These are phyloP conservation scores for Chaunax sp. DNA, from an alignment of 2,797 vertebrate species.

Conservation along the genomic window DNA sequence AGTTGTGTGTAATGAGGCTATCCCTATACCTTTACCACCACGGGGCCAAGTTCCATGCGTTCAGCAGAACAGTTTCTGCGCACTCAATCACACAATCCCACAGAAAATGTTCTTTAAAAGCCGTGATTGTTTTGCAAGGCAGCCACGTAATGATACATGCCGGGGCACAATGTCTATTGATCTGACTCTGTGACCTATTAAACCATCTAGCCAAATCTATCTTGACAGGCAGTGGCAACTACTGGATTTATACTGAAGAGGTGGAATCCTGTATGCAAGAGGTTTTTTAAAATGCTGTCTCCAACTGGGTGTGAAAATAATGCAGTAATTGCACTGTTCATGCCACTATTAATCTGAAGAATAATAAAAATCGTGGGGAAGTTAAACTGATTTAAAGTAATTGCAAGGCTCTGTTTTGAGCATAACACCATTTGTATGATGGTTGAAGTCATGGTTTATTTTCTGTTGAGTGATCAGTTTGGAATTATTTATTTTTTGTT, in stretches of 20 bases:
- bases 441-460: neutral
- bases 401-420: neutral
- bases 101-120: neutral
- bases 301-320: no score
- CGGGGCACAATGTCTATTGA: neutral
- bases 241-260: no score
- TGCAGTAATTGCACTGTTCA: no score
- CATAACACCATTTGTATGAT: neutral
- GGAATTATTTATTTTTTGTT: neutral
- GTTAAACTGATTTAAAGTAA: neutral
- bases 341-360: no score
- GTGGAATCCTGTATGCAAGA: no score
- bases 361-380: neutral
- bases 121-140: neutral
- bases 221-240: neutral
- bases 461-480: constrained; percentile 7
- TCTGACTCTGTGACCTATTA: neutral
- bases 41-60: no score
- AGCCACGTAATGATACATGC: neutral
- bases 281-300: no score
- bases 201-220: neutral
- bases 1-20: neutral
- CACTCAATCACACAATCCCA: neutral
- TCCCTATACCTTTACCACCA: neutral
- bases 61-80: no score